Base-by-base conservation (phyloP, 2,888 invertebrate genomes). In the Drosophila subquinaria region DNA sequence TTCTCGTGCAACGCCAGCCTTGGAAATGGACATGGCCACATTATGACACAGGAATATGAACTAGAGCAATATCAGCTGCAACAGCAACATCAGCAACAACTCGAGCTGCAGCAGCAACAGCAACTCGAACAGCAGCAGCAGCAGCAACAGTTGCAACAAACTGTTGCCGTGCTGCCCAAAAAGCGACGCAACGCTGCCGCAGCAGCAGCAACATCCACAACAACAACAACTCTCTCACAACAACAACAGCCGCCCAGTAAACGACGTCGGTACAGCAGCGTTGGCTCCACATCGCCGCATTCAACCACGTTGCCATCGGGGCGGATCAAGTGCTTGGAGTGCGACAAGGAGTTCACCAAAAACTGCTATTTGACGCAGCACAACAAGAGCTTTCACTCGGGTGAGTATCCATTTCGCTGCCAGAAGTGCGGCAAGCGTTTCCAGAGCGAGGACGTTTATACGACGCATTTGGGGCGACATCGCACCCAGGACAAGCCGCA, bases 301-400 rank as follows among this genome's bases (percentile, higher is more conserved):
- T 81, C 88, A 17, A 88, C 86, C 0, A 76, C 80, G 65, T 82
- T 91, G 69, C 90, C 92, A 36, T 88, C 89, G 52, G 91, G 92
- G 1, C 87, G 92, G 43, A 90, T 92, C 92, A 96, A 96, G 93
- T 97, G 97, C 93, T 94, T 95, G 89, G 95, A 96, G 90, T 98
- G 97, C 93, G 95, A 96, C 92, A 97, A 97, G 92, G 93, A 95
- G 45, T 97, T 97, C 93, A 96, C 96, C 92, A 96, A 96, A 89
- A 95, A 96, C 55, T 97, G 97, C 92, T 97, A 97, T 92, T 94
- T 97, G 64, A 97, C 97, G 57, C 97, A 97, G 92, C 97, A 98
- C 93, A 97, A 97, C 93, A 97, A 97, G 92, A 96, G 96, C 80
- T 97, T 97, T 93, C 97, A 98, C 92, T 95, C 95, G 75, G 97